Percentiles rank a stretch among this genome's conserved stretches.
phyloP scores from a whole-genome alignment of 2,113 vertebrate genomes.

The Zonotrichia leucophrys region DNA sequence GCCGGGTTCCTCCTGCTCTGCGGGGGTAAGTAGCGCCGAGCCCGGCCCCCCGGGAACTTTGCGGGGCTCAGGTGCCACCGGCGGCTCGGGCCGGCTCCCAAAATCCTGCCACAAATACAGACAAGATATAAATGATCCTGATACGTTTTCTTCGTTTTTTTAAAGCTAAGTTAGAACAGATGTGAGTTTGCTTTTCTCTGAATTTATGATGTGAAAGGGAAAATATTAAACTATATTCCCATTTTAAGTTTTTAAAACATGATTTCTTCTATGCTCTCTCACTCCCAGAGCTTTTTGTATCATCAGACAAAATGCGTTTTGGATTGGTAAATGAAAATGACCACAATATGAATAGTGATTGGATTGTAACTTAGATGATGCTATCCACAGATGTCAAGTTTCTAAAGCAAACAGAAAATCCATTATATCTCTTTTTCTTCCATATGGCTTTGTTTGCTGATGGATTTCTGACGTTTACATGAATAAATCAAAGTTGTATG shows the following conservation, averaged over 20 bases:
- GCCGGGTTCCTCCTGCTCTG: conserved; percentile 16
- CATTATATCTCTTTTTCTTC: conserved; percentile 47
- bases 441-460: conserved; percentile 69
- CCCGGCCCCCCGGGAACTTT: background rate
- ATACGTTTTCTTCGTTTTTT: background rate
- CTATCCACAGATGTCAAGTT: conserved; percentile 51
- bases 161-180: conserved; percentile 43
- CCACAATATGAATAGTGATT: conserved; percentile 12
- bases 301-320: background rate
- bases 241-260: background rate
- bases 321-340: conserved; percentile 7
- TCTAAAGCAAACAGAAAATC: conserved; percentile 65
- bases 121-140: background rate
- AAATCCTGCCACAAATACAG: background rate
- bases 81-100: background rate
- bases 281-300: background rate
- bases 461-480: conserved; percentile 37
- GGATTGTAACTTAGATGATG: background rate
- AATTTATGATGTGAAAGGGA: conserved; percentile 12
- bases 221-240: background rate
- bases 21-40: conserved; percentile 48
- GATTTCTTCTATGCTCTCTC: background rate
- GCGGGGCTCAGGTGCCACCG: background rate
- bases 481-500: conserved; percentile 39
- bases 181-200: conserved; percentile 2